Base-by-base conservation (phyloP, 2,888 invertebrate species). In the Pachycephus smyrnensis region DNA sequence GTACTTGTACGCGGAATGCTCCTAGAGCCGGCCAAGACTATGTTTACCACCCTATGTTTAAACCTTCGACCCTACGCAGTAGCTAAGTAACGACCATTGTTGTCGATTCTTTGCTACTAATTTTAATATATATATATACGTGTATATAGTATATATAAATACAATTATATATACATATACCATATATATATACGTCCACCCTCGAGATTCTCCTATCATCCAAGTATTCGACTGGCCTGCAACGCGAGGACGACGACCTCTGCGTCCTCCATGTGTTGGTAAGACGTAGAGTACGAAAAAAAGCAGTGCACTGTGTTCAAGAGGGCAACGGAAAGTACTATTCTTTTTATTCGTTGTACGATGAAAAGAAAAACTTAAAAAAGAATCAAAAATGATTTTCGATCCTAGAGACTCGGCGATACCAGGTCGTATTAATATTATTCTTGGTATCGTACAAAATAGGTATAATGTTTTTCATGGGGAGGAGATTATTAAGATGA, bases 271-370 rank as follows among this genome's bases (percentile, higher is more conserved):
- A 15, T 40, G 40, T 80, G 84, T n/a, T 86, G 89, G 89, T 89
- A 89, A 89, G 88, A 85, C 82, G 82, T 81, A 82, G 81, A 80
- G 69, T 76, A 68, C 73, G 79, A 80, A 77, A 80, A 76, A 78
- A 86, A 89, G 91, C 90, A 90, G 89, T 90, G 91, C 91, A 91
- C 91, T 91, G 91, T 91, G 30, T 86, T 87, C 84, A 82, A 85
- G 85, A 87, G 89, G 89, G 89, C 83, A 80, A 79, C 76, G 75
- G 69, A 40, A 73, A 40, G 68, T 77, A 55, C 31, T 37, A 76
- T 69, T 77, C 71, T 75, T 79, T 68, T 75, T 55, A 73, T 69
- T 73, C 30, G 30, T 73, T 80, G 68, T 77, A 76, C 37, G 81
- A 81, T 84, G 83, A 81, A 80, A 73, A 69, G 69, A 55, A 71